These are phyloP conservation scores for Gobionotothen gibberifrons DNA, from an alignment of 2,797 vertebrate species.

Conservation along the genomic window DNA sequence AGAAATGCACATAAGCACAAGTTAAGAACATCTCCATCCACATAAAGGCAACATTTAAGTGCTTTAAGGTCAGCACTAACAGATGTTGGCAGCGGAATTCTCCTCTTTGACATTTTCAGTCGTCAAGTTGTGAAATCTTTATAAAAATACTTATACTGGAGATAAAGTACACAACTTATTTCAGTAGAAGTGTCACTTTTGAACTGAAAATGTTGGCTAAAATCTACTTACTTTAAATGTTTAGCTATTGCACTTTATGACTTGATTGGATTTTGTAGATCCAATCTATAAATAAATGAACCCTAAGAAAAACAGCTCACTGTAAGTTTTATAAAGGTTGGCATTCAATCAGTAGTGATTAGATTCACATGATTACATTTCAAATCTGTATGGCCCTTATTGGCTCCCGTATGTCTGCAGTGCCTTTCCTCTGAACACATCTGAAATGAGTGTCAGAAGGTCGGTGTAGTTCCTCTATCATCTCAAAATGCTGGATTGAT, in stretches of 20 bases:
- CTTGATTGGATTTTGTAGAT: background rate
- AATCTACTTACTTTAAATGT: too few relatives aligned
- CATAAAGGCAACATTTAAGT: too few relatives aligned
- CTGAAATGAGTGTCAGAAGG: conserved; percentile 15
- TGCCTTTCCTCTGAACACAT: background rate
- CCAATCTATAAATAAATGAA: background rate
- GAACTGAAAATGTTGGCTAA: too few relatives aligned
- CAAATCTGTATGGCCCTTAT: background rate
- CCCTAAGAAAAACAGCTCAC: too few relatives aligned
- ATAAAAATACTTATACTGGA: too few relatives aligned
- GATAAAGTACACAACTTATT: too few relatives aligned
- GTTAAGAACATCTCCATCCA: too few relatives aligned
- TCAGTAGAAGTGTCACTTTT: too few relatives aligned
- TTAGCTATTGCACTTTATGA: background rate
- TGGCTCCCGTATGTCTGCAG: background rate
- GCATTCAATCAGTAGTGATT: background rate
- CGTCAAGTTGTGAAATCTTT: background rate
- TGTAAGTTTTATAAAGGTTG: background rate
- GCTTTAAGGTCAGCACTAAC: too few relatives aligned
- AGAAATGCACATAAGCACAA: too few relatives aligned
- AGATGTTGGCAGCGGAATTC: too few relatives aligned
- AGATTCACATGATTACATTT: background rate
- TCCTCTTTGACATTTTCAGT: too few relatives aligned
- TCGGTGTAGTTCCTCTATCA: conserved; percentile 12
- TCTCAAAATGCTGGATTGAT: conserved; percentile 28